Evolutionary conservation across 2,888 invertebrate genomes (phyloP).

Genomic region (Blastobasis lacticolella): DNA sequence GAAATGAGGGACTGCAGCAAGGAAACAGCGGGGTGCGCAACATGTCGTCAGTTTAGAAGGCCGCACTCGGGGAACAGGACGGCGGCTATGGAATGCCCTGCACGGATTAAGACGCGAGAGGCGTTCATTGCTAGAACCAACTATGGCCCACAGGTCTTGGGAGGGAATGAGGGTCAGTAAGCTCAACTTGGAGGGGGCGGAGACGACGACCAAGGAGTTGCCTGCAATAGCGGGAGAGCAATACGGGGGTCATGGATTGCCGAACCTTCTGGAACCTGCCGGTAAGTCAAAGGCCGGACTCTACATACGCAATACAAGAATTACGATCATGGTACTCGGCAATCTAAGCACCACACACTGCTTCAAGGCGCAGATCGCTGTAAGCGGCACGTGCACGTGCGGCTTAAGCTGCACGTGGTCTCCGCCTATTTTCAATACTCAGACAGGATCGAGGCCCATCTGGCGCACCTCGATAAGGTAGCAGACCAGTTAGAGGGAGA

Average conservation of each 20-base stretch:
- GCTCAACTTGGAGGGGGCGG: slow-evolving; percentile 7
- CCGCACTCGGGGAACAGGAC: slow-evolving; percentile 2
- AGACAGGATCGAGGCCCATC: too few species aligned
- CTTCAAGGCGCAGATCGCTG: not conserved
- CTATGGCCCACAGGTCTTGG: not conserved
- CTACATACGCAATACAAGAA: not conserved
- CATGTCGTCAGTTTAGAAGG: slow-evolving; percentile 5
- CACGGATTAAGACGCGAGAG: not conserved
- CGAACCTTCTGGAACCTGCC: not conserved
- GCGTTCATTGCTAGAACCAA: not conserved
- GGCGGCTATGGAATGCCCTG: not conserved
- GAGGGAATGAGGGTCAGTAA: slow-evolving; percentile 1
- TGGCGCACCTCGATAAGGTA: too few species aligned
- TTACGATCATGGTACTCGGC: not conserved
- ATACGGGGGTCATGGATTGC: not conserved
- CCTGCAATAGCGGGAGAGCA: slow-evolving; percentile 2
- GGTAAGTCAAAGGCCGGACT: slow-evolving; percentile 4
- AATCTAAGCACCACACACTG: slow-evolving; percentile 3
- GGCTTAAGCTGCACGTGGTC: too few species aligned
- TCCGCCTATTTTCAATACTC: too few species aligned
- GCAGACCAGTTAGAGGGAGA: too few species aligned
- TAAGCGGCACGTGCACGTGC: too few species aligned
- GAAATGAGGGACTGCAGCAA: not conserved
- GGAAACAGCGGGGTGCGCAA: slow-evolving; percentile 5
- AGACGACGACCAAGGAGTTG: slow-evolving; percentile 6